These are phyloP conservation scores for Acanthopleura granulata DNA, from an alignment of 2,888 invertebrate genomes.

Conservation along the genomic window DNA sequence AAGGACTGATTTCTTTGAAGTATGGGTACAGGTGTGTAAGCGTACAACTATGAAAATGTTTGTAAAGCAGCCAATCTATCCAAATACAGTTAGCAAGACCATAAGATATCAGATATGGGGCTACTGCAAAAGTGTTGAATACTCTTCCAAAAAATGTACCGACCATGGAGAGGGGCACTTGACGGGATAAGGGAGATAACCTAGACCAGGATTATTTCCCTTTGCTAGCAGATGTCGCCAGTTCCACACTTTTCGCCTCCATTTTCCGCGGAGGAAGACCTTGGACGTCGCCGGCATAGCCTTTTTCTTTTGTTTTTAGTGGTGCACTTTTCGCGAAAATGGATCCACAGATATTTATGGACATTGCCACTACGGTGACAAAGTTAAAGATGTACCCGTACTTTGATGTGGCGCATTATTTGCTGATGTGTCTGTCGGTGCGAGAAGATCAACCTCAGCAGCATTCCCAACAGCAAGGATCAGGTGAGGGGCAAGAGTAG, in stretches of 20 bases:
- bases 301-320: conserved; percentile 1
- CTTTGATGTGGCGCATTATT: conserved; percentile 98
- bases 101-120: too few species aligned
- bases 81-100: too few species aligned
- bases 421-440: conserved; percentile 93
- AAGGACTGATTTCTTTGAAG: too few species aligned
- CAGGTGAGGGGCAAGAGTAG: conserved; percentile 15
- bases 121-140: too few species aligned
- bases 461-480: conserved; percentile 28
- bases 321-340: conserved; percentile 32
- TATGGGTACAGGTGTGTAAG: too few species aligned
- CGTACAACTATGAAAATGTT: too few species aligned
- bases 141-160: too few species aligned
- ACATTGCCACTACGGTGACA: conserved; percentile 98
- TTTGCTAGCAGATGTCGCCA: neutral
- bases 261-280: conserved; percentile 10
- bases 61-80: too few species aligned
- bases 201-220: neutral
- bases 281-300: neutral
- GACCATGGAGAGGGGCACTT: too few species aligned
- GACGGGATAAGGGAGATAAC: too few species aligned
- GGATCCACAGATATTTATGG: conserved; percentile 82
- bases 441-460: conserved; percentile 80
- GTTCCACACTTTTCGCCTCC: conserved; percentile 11
- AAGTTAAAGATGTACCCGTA: conserved; percentile 99